phyloP scores from a whole-genome alignment of 2,113 vertebrate genomes.

The Mesitornis unicolor region DNA sequence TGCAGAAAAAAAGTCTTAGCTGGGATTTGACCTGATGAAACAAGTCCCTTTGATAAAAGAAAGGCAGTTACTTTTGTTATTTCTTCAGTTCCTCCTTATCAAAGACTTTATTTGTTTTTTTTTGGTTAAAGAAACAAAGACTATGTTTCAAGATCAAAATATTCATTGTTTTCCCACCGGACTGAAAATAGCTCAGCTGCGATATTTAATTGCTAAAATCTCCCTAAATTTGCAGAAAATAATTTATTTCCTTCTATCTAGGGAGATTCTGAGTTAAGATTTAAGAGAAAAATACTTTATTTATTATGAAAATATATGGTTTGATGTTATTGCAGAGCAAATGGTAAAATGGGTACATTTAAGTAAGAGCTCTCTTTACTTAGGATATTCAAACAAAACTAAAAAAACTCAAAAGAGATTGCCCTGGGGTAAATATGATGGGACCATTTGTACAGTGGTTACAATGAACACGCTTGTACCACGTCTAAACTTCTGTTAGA shows the following conservation, averaged over 20 bases:
- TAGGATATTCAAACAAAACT: neutral
- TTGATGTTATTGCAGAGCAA: neutral
- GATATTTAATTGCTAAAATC: neutral
- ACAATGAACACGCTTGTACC: neutral
- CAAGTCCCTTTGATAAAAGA: neutral
- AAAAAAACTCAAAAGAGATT: neutral
- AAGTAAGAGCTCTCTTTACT: neutral
- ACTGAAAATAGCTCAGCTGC: neutral
- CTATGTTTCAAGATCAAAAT: neutral
- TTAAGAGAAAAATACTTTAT: neutral
- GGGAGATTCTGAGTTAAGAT: neutral
- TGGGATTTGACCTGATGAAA: neutral
- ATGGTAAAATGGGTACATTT: neutral
- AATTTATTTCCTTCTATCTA: neutral
- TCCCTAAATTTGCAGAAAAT: neutral
- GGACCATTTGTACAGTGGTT: neutral
- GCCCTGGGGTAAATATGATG: neutral
- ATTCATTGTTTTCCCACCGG: neutral
- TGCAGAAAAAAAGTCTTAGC: neutral
- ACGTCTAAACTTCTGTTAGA: neutral
- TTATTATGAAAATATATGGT: neutral
- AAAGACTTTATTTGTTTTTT: neutral
- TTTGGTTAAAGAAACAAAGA: neutral
- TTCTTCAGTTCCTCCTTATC: neutral
- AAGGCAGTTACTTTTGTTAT: neutral